Base-by-base conservation (phyloP, 1,140 invertebrate genomes). In the Samia ricini region DNA sequence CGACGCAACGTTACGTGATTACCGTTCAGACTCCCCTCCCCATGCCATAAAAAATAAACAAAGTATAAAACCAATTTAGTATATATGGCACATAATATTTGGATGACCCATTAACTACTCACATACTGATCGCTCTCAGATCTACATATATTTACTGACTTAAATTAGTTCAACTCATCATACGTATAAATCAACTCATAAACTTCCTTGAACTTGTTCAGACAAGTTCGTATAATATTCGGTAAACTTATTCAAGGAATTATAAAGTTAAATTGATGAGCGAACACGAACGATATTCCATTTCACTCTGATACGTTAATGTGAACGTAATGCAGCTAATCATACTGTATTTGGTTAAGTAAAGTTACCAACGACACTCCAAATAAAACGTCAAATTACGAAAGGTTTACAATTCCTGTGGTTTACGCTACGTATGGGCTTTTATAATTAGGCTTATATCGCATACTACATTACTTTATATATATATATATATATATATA, bases 221-320 rank as follows among this genome's bases (percentile, higher is more conserved):
- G 29, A 36, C 8, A 36, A 18, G 29, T 57, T 19, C 29, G n/a
- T n/a, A 36, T 42, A 42, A 42, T 42, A 42, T 42, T 42, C 33
- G 56, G 1, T 21, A 15, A 57, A 57, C 2, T 57, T 36, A 21
- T 29, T 15, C 6, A 19, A 7, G n/a, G 21, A 57, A 57, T 57
- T 57, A 57, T 29, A 5, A 57, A 57, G 56, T 57, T 33, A 36
- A 57, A 57, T 57, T 42, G 26, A 57, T 57, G 10, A 24, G 52
- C 21, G 22, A 55, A 23, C 12, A 15, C 33, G 33, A 23, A 24
- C 7, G 50, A 51, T 22, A 15, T 22, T 55, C 22, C 10, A n/a
- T 55, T 10, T 24, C 24, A 6, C 15, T 55, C 52, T 23, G 15
- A 55, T 22, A 8, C 21, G 33, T 42, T 42, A 42, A 42, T 42